These are phyloP conservation scores for Ascaphus truei DNA, from an alignment of 2,113 vertebrate genomes.

Conservation along the genomic window DNA sequence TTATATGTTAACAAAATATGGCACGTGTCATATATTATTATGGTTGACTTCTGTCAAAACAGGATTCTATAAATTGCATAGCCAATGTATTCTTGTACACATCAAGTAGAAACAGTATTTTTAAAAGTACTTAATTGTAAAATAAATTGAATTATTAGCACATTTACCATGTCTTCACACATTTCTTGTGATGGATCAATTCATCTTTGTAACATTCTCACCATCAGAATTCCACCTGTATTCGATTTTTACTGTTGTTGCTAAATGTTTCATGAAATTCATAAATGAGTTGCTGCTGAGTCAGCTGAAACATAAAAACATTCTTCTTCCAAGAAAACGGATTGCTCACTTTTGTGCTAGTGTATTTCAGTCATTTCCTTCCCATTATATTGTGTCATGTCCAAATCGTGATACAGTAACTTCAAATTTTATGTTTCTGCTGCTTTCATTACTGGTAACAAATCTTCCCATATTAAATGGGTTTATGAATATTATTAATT, in stretches of 20 bases:
- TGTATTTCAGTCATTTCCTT: conserved; percentile 30
- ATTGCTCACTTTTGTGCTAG: conserved; percentile 24
- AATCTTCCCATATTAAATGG: neutral
- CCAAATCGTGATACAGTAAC: too few species aligned
- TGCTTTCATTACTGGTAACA: neutral
- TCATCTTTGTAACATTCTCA: conserved; percentile 32
- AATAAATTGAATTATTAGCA: conserved; percentile 34
- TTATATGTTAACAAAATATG: too few species aligned
- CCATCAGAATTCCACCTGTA: conserved; percentile 21
- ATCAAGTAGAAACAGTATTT: conserved; percentile 19
- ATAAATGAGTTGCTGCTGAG: conserved; percentile 26
- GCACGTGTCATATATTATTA: conserved; percentile 4
- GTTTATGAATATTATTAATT: too few species aligned
- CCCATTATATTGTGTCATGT: conserved; percentile 27
- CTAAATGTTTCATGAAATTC: conserved; percentile 37
- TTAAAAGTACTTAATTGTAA: conserved; percentile 27
- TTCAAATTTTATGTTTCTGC: neutral
- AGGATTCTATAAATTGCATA: conserved; percentile 8
- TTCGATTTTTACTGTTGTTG: conserved; percentile 18
- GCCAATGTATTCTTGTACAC: neutral
- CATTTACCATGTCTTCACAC: conserved; percentile 26
- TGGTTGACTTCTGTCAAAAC: neutral
- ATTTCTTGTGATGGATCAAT: conserved; percentile 33
- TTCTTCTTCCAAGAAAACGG: conserved; percentile 14
- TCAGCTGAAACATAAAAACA: conserved; percentile 32